Conservation (phyloP, 2,888 invertebrate genomes). For the Philhelius pedissequus region DNA sequence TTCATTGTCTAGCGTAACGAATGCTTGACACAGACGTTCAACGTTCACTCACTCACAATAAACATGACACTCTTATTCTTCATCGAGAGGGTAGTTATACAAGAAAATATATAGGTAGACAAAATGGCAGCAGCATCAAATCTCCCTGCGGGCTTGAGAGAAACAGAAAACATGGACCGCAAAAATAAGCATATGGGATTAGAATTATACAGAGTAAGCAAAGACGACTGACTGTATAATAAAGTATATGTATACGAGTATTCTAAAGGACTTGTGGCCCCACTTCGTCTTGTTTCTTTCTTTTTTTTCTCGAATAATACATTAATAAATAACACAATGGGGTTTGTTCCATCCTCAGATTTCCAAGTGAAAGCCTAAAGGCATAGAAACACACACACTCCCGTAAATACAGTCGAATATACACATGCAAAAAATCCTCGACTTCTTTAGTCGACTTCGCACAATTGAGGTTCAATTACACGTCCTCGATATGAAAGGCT, state of each 20-base stretch:
- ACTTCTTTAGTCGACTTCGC: conserved; percentile 62
- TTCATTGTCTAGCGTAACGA: conserved; percentile 36
- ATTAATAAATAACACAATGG: conserved; percentile 64
- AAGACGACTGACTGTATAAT: not conserved
- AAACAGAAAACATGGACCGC: conserved; percentile 13
- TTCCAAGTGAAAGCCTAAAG: not conserved
- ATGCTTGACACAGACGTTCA: conserved; percentile 23
- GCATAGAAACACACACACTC: not conserved
- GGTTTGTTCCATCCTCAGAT: conserved; percentile 19
- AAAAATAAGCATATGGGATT: conserved; percentile 39
- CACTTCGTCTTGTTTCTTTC: not conserved
- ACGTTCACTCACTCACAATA: conserved; percentile 13
- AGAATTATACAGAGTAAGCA: not conserved
- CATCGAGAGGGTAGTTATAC: conserved; percentile 41
- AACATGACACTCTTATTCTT: conserved; percentile 36
- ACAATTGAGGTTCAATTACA: conserved; percentile 66
- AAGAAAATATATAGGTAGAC: not conserved
- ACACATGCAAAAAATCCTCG: conserved; percentile 5
- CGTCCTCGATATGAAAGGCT: conserved; percentile 39
- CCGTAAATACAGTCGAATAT: not conserved
- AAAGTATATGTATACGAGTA: too few relatives aligned
- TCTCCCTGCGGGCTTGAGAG: not conserved
- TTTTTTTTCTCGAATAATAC: conserved; percentile 26
- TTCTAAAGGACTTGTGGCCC: conserved; percentile 48
- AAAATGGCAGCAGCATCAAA: not conserved